Percentiles rank a stretch among this genome's conserved stretches.
These are phyloP conservation scores for Epinephelus fuscoguttatus DNA, from an alignment of 2,113 vertebrate genomes.

Conservation along the genomic window DNA sequence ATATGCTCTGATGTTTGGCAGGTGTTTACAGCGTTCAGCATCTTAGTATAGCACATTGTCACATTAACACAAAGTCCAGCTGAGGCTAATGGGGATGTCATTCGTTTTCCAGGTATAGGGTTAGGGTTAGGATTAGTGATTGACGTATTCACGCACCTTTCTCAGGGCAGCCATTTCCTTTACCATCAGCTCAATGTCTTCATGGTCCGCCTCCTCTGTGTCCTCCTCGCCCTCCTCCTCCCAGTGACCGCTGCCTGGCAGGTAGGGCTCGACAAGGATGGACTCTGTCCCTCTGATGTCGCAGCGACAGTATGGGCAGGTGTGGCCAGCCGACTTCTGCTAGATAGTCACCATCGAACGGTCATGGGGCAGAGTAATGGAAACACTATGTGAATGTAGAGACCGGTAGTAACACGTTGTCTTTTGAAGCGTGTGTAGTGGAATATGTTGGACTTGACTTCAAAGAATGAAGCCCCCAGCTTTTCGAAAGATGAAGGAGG, in stretches of 20 bases:
- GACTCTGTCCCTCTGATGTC: constrained; percentile 86
- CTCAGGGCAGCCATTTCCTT: constrained; percentile 80
- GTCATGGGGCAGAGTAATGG: constrained; percentile 8
- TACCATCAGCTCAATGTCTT: constrained; percentile 83
- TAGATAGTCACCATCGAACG: constrained; percentile 19
- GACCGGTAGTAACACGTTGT: background rate
- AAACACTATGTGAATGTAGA: constrained; percentile 21
- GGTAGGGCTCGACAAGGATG: constrained; percentile 78
- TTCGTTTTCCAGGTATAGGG: too few relatives aligned
- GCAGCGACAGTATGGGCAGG: constrained; percentile 91
- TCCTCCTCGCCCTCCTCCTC: constrained; percentile 46
- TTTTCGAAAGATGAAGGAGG: constrained; percentile 13
- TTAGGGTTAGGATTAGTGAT: too few relatives aligned
- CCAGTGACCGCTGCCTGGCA: background rate
- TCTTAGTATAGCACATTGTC: background rate
- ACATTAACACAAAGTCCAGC: background rate
- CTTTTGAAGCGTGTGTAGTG: constrained; percentile 20
- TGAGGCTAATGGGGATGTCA: too few relatives aligned
- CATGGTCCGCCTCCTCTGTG: constrained; percentile 74
- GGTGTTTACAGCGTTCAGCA: background rate
- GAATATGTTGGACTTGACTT: constrained; percentile 40
- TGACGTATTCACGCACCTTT: constrained; percentile 58
- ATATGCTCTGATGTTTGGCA: background rate
- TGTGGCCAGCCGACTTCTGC: constrained; percentile 85
- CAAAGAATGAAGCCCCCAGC: constrained; percentile 22